Percentiles rank a stretch among this genome's conserved stretches.
Evolutionary conservation across 2,888 invertebrate genomes (phyloP).

Genomic region (Callimorpha dominula): DNA sequence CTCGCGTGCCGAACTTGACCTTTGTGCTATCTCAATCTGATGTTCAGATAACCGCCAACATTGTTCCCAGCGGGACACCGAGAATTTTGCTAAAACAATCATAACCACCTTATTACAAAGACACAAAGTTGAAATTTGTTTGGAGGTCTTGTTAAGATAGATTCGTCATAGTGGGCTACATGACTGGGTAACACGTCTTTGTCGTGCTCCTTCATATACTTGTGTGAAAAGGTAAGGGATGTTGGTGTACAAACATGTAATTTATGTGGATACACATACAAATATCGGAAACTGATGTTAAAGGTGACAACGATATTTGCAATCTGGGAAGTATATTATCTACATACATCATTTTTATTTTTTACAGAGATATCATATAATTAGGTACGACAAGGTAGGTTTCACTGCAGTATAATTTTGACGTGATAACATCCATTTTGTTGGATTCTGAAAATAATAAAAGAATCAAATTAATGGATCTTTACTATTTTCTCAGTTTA

Average conservation of each 20-base stretch:
- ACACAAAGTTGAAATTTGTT: constrained; percentile 56
- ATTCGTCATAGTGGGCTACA: constrained; percentile 76
- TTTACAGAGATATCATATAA: background rate
- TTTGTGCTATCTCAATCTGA: constrained; percentile 79
- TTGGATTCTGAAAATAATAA: no score
- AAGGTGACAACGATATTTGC: constrained; percentile 25
- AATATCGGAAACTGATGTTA: constrained; percentile 26
- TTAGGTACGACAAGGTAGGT: background rate
- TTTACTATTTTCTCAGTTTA: no score
- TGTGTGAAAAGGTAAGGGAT: constrained; percentile 51
- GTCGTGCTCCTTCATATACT: constrained; percentile 74
- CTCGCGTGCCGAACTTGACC: constrained; percentile 81
- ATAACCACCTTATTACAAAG: constrained; percentile 45
- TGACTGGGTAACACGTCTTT: constrained; percentile 74
- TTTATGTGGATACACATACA: constrained; percentile 41
- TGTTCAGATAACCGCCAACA: constrained; percentile 80
- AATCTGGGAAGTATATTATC: background rate
- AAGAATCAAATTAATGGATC: no score
- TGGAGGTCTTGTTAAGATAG: constrained; percentile 58
- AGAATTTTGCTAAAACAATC: constrained; percentile 57
- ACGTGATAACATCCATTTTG: no score
- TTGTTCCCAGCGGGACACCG: constrained; percentile 76
- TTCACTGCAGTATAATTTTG: background rate
- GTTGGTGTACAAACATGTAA: constrained; percentile 39
- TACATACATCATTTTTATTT: background rate